Base-by-base conservation (phyloP, 2,113 vertebrate species). In the Gymnorhina tibicen region DNA sequence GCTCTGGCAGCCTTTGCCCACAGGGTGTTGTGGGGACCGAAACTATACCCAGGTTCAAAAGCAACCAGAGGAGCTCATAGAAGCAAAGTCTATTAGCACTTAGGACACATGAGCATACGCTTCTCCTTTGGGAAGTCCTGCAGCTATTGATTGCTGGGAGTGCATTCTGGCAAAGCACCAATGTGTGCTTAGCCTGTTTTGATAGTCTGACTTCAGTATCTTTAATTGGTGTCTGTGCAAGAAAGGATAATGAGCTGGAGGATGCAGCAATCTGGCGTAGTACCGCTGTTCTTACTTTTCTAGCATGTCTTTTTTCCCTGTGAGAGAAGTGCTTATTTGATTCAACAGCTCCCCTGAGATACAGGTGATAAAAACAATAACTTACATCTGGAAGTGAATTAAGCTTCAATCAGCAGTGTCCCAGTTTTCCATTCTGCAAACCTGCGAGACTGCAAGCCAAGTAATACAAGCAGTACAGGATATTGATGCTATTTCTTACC, bases 291-390 rank as follows among this genome's bases (percentile, higher is more conserved):
- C 56, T 92, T 69, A 30, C 41, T 58, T 62, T 41, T 53, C 67
- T 46, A 67, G 68, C 0, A 0, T 23, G 39, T 4, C 47, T 56
- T 70, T 84, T 81, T 68, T 4, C 13, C 33, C 24, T 55, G 14
- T 63, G 37, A 80, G 63, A 47, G n/a, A 73, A 79, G 26, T 88
- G 44, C 23, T 17, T 83, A 2, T 62, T 87, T 76, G 58, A 46
- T 62, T 93, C 49, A 77, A 79, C 47, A 72, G 33, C 68, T 93
- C 67, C 16, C 23, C 23, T 66, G 88, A 93, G 75, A 60, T 15
- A 32, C 20, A 83, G 55, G 79, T 85, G 67, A 90, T 86, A 69
- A 72, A 91, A 96, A 26, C 67, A 42, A n/a, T 68, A 94, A 62
- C 70, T 79, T 62, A 81, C 32, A 50, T 60, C 37, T 88, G 85